Evolutionary conservation across 1,140 invertebrate genomes (phyloP).

Genomic region (Nymphalis io): DNA sequence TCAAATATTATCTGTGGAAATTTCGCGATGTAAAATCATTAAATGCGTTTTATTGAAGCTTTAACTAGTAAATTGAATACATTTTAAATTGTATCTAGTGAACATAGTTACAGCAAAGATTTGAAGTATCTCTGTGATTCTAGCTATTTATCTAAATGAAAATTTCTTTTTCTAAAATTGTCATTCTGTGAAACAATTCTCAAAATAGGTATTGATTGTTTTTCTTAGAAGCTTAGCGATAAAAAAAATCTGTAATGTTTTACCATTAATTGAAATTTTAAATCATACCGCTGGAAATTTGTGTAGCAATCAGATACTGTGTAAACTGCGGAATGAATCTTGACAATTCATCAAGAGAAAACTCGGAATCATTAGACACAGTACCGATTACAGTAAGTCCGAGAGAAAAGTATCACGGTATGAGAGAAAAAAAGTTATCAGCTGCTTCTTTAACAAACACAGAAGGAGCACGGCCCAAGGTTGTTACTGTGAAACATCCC

Average conservation of each 20-base stretch:
- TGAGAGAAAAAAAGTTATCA: constrained; percentile 91
- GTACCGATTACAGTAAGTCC: constrained; percentile 67
- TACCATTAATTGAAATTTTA: constrained; percentile 9
- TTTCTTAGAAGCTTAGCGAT: constrained; percentile 31
- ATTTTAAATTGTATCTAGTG: constrained; percentile 21
- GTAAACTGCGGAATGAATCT: constrained; percentile 68
- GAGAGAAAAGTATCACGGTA: constrained; percentile 76
- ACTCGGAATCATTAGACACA: constrained; percentile 68
- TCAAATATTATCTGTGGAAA: constrained; percentile 26
- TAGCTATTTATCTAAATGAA: constrained; percentile 7
- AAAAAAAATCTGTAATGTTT: constrained; percentile 30
- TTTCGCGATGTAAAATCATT: constrained; percentile 37
- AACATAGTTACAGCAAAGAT: constrained; percentile 7
- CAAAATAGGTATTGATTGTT: constrained; percentile 44
- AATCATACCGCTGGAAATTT: constrained; percentile 28
- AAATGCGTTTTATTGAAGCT: constrained; percentile 32
- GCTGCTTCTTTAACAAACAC: constrained; percentile 85
- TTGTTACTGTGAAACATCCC: constrained; percentile 96
- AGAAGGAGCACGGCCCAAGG: constrained; percentile 88
- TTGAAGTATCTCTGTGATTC: constrained; percentile 4
- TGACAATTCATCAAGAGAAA: constrained; percentile 74
- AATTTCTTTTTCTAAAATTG: constrained; percentile 30
- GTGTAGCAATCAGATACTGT: constrained; percentile 28
- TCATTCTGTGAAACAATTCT: constrained; percentile 26
- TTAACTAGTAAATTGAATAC: constrained; percentile 16